These are phyloP conservation scores for Apantesis nais DNA, from an alignment of 2,888 invertebrate species.

Conservation along the genomic window DNA sequence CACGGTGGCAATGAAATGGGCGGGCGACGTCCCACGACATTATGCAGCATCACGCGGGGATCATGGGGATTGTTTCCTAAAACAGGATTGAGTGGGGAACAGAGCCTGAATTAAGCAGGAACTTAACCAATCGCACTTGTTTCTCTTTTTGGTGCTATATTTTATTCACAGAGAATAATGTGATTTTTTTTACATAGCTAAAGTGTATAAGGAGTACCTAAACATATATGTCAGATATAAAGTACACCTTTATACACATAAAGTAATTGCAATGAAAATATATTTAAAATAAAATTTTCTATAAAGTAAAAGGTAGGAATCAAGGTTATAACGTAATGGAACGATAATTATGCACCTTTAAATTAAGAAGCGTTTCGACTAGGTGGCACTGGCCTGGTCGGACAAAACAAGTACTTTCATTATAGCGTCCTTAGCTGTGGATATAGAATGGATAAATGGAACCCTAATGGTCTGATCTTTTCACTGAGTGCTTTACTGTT, in stretches of 20 bases:
- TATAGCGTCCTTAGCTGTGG: too few species aligned
- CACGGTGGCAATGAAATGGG: conserved; percentile 37
- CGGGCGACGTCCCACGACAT: conserved; percentile 55
- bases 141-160: conserved; percentile 29
- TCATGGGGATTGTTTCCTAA: conserved; percentile 81
- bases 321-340: background rate
- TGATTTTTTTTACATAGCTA: background rate
- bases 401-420: too few species aligned
- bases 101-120: conserved; percentile 70
- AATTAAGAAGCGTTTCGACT: too few species aligned
- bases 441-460: background rate
- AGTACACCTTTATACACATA: background rate
- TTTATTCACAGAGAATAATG: conserved; percentile 13
- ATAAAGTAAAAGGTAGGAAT: too few species aligned
- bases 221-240: background rate
- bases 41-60: conserved; percentile 84
- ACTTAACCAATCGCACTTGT: conserved; percentile 48
- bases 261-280: background rate
- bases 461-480: background rate
- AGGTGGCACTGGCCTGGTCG: too few species aligned
- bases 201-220: background rate
- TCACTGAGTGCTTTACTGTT: too few species aligned
- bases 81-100: conserved; percentile 76
- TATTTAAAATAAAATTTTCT: too few species aligned
- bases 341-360: too few species aligned